A percentile compares a stretch with the other conserved stretches of the same genome.
These are phyloP conservation scores for Helleia helle DNA, from an alignment of 2,888 invertebrate species.

Conservation along the genomic window DNA sequence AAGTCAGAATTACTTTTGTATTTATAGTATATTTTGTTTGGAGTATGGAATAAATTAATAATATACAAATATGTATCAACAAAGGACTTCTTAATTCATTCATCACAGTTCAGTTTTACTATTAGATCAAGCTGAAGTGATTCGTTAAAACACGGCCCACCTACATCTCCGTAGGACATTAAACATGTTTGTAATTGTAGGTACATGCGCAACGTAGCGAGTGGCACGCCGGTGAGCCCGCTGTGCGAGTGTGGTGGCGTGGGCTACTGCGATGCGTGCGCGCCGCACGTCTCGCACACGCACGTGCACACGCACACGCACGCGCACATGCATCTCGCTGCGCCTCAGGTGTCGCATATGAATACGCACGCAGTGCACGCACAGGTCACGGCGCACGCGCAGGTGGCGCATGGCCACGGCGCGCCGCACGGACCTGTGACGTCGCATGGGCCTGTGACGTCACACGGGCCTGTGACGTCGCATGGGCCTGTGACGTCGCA, in stretches of 20 bases:
- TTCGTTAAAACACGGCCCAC: too few relatives aligned
- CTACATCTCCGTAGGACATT: too few relatives aligned
- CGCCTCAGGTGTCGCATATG: constrained; percentile 4
- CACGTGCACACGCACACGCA: constrained; percentile 12
- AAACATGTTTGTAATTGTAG: too few relatives aligned
- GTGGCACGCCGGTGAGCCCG: constrained; percentile 16
- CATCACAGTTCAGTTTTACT: too few relatives aligned
- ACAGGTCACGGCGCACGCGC: not conserved
- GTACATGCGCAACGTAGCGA: constrained; percentile 32
- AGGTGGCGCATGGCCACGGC: not conserved
- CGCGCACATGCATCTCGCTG: constrained; percentile 13
- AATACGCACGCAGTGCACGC: not conserved
- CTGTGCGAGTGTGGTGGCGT: constrained; percentile 23
- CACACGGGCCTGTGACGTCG: too few relatives aligned
- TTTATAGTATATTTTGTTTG: too few relatives aligned
- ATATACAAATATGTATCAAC: too few relatives aligned
- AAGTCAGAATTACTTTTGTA: too few relatives aligned
- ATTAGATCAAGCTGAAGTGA: too few relatives aligned
- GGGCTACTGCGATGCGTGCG: constrained; percentile 37
- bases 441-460: too few relatives aligned
- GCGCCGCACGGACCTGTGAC: not conserved
- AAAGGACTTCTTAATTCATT: too few relatives aligned
- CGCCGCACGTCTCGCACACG: constrained; percentile 14
- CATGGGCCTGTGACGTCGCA: not conserved
- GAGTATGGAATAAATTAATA: too few relatives aligned